Conservation (phyloP, 2,797 vertebrate species). For the Nasua narica region DNA sequence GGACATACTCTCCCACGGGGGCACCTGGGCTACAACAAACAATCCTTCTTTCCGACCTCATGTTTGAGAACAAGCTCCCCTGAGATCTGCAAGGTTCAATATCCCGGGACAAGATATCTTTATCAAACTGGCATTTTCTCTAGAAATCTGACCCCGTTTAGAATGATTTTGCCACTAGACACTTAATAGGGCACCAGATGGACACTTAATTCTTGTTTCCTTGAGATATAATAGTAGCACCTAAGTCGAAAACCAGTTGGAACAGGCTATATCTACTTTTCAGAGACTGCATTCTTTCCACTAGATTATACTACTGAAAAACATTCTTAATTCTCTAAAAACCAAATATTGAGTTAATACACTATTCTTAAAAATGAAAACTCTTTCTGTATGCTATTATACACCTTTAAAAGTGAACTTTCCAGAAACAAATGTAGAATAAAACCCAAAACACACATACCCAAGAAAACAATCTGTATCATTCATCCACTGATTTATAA, state of each 20-base stretch:
- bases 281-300: not conserved
- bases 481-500: slow-evolving; percentile 99
- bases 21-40: not conserved
- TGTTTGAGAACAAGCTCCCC: not conserved
- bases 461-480: slow-evolving; percentile 98
- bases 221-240: not conserved
- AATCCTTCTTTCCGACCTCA: not conserved
- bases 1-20: not conserved
- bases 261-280: not conserved
- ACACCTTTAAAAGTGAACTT: slow-evolving; percentile 1
- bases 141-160: not conserved
- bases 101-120: not conserved
- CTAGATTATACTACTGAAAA: not conserved
- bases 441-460: slow-evolving; percentile 80
- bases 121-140: not conserved
- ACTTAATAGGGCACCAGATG: not conserved
- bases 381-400: not conserved
- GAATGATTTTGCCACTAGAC: not conserved
- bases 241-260: not conserved
- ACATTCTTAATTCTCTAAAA: slow-evolving; percentile 38
- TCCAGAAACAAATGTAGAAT: not conserved
- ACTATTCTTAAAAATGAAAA: not conserved
- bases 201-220: not conserved
- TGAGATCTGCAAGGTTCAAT: not conserved
- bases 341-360: not conserved